Evolutionary conservation across 1,140 invertebrate genomes (phyloP).

Genomic region (Ceratina calcarata): DNA sequence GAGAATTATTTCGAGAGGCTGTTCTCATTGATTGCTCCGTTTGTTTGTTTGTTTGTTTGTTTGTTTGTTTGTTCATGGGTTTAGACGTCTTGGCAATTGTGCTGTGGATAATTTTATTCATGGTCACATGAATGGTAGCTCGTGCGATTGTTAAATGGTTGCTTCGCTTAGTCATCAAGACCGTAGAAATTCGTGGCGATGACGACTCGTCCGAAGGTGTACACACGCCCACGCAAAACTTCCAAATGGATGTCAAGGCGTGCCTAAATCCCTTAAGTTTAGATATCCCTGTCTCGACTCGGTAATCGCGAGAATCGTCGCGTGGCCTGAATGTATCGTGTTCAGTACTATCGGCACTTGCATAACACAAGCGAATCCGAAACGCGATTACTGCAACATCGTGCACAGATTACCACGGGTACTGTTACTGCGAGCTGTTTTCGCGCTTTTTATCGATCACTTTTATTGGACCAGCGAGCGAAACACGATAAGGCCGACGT

Average conservation of each 20-base stretch:
- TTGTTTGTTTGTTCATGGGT: no score
- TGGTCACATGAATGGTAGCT: background rate
- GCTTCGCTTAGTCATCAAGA: conserved; percentile 25
- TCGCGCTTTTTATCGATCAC: conserved; percentile 15
- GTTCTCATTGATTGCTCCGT: no score
- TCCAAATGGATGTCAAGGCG: conserved; percentile 48
- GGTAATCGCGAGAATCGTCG: no score
- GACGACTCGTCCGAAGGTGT: conserved; percentile 3
- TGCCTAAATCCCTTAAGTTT: conserved; percentile 37
- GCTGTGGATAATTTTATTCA: background rate
- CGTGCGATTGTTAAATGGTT: background rate
- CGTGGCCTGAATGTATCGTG: conserved; percentile 1
- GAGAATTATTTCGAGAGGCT: no score
- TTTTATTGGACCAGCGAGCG: conserved; percentile 13
- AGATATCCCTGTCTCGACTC: background rate
- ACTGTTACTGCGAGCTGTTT: conserved; percentile 38
- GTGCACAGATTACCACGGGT: background rate
- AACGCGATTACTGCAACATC: conserved; percentile 11
- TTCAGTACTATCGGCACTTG: conserved; percentile 24
- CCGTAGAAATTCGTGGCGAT: conserved; percentile 27
- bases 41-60: no score
- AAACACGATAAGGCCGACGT: conserved; percentile 7
- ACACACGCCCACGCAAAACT: conserved; percentile 1
- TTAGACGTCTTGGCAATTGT: no score
- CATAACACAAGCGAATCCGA: conserved; percentile 20